A percentile compares a stretch with the other conserved stretches of the same genome.
Conservation (phyloP, 2,797 vertebrate genomes). For the Pseudochromis fuscus region DNA sequence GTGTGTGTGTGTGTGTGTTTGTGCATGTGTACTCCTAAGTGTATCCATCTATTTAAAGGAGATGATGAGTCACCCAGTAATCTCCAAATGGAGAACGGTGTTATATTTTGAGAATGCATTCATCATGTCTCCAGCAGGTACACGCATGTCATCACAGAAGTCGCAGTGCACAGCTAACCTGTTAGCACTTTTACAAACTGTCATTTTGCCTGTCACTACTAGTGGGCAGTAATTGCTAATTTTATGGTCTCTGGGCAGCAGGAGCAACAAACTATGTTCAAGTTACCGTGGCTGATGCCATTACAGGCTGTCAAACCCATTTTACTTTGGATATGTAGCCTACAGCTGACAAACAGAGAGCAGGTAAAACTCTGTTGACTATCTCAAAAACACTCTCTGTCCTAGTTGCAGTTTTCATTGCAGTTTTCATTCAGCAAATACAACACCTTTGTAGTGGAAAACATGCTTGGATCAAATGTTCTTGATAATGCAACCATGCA, state of each 20-base stretch:
- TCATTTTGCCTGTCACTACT: conserved; percentile 35
- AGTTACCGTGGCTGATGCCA: conserved; percentile 67
- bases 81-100: conserved; percentile 56
- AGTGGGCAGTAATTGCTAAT: conserved; percentile 62
- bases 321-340: conserved; percentile 49
- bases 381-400: conserved; percentile 10
- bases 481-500: conserved; percentile 19
- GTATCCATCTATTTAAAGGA: conserved; percentile 42
- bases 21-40: conserved; percentile 33
- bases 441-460: conserved; percentile 6
- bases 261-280: conserved; percentile 54
- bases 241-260: conserved; percentile 59
- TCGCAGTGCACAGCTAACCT: conserved; percentile 11
- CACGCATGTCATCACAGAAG: conserved; percentile 15
- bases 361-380: conserved; percentile 53
- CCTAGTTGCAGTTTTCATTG: conserved; percentile 15
- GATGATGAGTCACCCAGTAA: conserved; percentile 64
- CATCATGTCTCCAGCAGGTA: conserved; percentile 51
- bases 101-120: conserved; percentile 49
- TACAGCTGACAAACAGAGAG: conserved; percentile 45
- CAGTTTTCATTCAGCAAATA: conserved; percentile 36
- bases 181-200: conserved; percentile 38
- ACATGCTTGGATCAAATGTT: conserved; percentile 2
- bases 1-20: background rate
- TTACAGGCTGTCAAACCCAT: conserved; percentile 63